These are phyloP conservation scores for Rhagoletis zephyria DNA, from an alignment of 1,140 invertebrate species.

Conservation along the genomic window DNA sequence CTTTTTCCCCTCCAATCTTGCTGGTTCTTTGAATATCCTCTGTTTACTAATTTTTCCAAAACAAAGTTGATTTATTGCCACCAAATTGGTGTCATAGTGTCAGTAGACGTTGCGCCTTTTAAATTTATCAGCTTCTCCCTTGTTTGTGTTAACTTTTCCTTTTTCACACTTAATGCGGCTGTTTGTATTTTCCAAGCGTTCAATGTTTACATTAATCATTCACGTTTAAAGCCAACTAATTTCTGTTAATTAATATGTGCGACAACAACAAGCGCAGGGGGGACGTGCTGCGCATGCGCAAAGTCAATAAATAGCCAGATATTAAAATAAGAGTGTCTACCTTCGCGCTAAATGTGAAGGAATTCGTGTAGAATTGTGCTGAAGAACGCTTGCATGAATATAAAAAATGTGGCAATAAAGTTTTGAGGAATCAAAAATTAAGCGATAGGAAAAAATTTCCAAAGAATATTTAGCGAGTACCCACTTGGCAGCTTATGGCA, in stretches of 20 bases:
- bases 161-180: not conserved
- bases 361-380: not conserved
- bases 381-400: no score
- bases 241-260: conserved; percentile 43
- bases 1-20: no score
- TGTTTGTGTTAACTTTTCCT: not conserved
- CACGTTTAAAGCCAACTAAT: not conserved
- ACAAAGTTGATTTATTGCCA: not conserved
- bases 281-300: conserved; percentile 40
- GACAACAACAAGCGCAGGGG: not conserved
- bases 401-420: no score
- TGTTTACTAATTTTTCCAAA: not conserved
- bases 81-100: conserved; percentile 17
- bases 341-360: not conserved
- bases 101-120: not conserved
- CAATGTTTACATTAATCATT: conserved; percentile 35
- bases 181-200: conserved; percentile 27
- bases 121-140: not conserved
- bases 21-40: not conserved
- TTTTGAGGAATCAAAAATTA: no score
- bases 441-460: no score
- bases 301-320: not conserved
- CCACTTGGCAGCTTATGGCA: no score
- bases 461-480: no score
- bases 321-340: not conserved